Base-by-base conservation (phyloP, 1,140 invertebrate genomes). In the Rhagoletis zephyria region DNA sequence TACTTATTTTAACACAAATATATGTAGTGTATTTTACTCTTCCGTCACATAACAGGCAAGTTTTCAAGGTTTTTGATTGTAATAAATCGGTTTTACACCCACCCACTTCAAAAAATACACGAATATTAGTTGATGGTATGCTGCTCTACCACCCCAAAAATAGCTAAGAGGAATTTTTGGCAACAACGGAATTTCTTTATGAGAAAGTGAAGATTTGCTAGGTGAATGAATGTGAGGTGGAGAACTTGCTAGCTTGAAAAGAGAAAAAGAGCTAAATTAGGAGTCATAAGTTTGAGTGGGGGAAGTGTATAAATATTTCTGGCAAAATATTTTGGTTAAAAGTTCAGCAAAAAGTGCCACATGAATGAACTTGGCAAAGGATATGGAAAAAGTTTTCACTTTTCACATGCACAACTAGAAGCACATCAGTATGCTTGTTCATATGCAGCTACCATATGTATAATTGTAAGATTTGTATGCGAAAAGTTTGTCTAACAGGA, bases 301-400 rank as follows among this genome's bases (percentile, higher is more conserved):
- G 74, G 48, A 81, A 81, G 45, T 81, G 74, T 81, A 42, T 30
- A 81, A 81, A 81, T 81, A 81, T 81, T 81, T 81, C 74, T 81
- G 74, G 74, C 48, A 81, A 81, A 81, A 81, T 81, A 81, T 81
- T 81, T 81, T 81, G 74, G 48, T 56, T 19, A 81, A 81, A 81
- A 51, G n/a, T 81, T 81, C 45, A 81, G 30, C 48, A 81, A 56
- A 81, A 81, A 81, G 6, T 81, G 19, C 16, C 74, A 81, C 74
- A 81, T 81, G 74, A 81, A 81, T 30, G 74, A 81, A 81, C 74
- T 81, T 81, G 74, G 74, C 74, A 81, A 81, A 56, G 48, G 74
- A 81, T 81, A 81, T 81, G 48, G 48, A 81, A 81, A 77, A 81
- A 81, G 74, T 81, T 81, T 81, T 81, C 74, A 81, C 74, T 81